A percentile compares a stretch with the other conserved stretches of the same genome.
phyloP scores from a whole-genome alignment of 2,113 vertebrate species.

The Cephalopholis sonnerati region DNA sequence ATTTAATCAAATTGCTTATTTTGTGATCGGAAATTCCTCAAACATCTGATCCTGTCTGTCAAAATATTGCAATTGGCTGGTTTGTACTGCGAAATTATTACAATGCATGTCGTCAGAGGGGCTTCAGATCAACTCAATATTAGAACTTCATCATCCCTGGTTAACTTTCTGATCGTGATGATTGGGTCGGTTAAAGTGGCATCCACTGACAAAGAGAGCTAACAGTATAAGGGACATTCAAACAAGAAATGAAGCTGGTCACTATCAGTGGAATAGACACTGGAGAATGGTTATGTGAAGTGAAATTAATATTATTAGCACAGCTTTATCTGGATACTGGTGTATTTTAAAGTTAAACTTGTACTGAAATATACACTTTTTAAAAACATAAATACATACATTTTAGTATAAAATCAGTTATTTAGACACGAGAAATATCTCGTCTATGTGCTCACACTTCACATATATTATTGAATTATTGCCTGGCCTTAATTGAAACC shows the following conservation, averaged over 20 bases:
- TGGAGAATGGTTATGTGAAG: not conserved
- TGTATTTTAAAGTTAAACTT: not conserved
- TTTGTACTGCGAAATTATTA: slow-evolving; percentile 1
- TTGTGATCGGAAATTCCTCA: not conserved
- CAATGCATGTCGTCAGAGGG: not conserved
- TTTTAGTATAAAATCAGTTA: too few species aligned
- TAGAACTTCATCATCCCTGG: slow-evolving; percentile 2
- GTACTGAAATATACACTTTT: not conserved
- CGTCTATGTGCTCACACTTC: not conserved
- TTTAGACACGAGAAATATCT: not conserved
- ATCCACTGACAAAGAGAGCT: slow-evolving; percentile 35
- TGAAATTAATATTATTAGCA: slow-evolving; percentile 5
- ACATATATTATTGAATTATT: not conserved
- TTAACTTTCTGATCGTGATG: slow-evolving; percentile 23
- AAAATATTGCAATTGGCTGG: not conserved
- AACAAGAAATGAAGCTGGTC: slow-evolving; percentile 13
- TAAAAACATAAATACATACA: not conserved
- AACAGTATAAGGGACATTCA: slow-evolving; percentile 37
- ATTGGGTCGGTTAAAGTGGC: slow-evolving; percentile 24
- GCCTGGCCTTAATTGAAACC: not conserved
- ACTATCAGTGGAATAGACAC: not conserved
- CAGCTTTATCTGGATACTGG: not conserved
- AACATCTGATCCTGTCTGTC: not conserved
- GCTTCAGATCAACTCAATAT: slow-evolving; percentile 37
- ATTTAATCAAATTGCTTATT: not conserved